A percentile compares a stretch with the other conserved stretches of the same genome.
phyloP scores from a whole-genome alignment of 92 coral and sea anemone genomes.

The Phenganax subtilis region DNA sequence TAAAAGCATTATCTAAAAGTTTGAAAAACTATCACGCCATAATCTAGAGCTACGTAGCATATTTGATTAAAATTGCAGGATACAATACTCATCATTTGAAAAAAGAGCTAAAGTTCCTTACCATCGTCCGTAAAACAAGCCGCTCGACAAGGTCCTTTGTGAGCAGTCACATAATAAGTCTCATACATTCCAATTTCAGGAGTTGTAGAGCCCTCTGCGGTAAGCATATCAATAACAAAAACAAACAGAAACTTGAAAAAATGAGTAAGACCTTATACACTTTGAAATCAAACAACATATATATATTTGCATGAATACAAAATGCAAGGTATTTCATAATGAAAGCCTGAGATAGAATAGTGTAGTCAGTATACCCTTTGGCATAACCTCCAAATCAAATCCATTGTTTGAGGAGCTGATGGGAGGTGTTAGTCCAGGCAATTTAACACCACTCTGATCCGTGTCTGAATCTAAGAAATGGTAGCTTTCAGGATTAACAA shows the following conservation, averaged over 20 bases:
- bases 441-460: constrained; percentile 14
- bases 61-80: too few relatives aligned
- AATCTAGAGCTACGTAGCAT: too few relatives aligned
- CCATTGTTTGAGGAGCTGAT: constrained; percentile 55
- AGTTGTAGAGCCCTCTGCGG: constrained; percentile 75
- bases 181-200: constrained; percentile 97
- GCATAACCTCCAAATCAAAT: constrained; percentile 89
- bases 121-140: constrained; percentile 77
- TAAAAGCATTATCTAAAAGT: too few relatives aligned
- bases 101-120: neutral
- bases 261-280: too few relatives aligned
- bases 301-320: too few relatives aligned
- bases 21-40: too few relatives aligned
- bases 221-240: neutral
- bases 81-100: too few relatives aligned
- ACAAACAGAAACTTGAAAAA: neutral
- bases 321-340: too few relatives aligned
- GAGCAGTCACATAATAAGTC: constrained; percentile 97
- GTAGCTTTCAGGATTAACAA: neutral
- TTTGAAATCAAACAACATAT: neutral
- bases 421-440: constrained; percentile 82
- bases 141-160: constrained; percentile 91
- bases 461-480: constrained; percentile 16
- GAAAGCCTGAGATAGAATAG: too few relatives aligned
- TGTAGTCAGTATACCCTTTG: constrained; percentile 57